Base-by-base conservation (phyloP, 2,888 invertebrate species). In the Luperina nickerlii region DNA sequence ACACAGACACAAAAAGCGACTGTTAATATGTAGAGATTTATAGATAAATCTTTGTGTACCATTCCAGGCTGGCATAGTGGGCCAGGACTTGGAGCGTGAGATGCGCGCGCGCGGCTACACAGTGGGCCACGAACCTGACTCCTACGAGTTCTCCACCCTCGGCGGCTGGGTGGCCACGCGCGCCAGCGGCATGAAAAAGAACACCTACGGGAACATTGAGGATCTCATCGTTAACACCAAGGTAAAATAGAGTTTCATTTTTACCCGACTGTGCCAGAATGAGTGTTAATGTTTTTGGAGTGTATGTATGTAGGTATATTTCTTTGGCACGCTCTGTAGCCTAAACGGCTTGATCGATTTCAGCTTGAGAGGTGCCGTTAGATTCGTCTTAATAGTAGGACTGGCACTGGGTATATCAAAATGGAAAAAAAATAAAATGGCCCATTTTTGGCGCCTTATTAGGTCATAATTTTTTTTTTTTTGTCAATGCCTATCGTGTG, bases 111-210 rank as follows among this genome's bases (percentile, higher is more conserved):
- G 98, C 51, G 99, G 99, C 0, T 98, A 97, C 91, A 99, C 99
- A 0, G 98, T 98, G 2, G 99, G 99, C 0, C 99, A 99, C 94
- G 99, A 99, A 93, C 99, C 99, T 0, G 99, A 99, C 93, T 99
- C 99, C 3, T 99, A 99, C 95, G 99, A 99, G 96, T 99, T 99
- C 96, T 99, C 99, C 3, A 98, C 99, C 24, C 97, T 99, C 3
- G 99, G 99, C 9, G 99, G 99, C 1, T 99, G 99, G 99, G 99
- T 99, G 69, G 99, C 99, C 5, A 99, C 99, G 0, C 96, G 99
- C 74, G 99, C 99, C 0, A 99, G 99, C n/a, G 99, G 99, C 76
- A 99, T 99, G 99, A 99, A 99, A 97, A 99, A 99, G 95, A 99
- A 99, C 94, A 98, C 98, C 0, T 99, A 99, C 89, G 99, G 99